These are phyloP conservation scores for Danio albolineatus DNA, from an alignment of 2,797 vertebrate genomes.

Conservation along the genomic window DNA sequence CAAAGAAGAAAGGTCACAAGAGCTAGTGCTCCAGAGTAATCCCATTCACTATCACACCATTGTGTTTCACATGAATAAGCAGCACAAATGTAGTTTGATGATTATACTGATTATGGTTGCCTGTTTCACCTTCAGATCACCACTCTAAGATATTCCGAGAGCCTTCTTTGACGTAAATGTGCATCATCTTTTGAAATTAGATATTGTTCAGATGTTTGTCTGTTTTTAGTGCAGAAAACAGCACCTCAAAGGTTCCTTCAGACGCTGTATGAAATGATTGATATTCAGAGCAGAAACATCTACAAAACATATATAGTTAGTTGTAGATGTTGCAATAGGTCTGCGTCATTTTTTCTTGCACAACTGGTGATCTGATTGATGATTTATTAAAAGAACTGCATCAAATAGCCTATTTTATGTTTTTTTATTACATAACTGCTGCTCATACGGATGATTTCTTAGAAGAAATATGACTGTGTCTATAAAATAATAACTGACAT, in stretches of 20 bases:
- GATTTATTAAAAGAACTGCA: too few relatives aligned
- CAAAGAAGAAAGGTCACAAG: neutral
- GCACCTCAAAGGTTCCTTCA: neutral
- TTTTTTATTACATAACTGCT: too few relatives aligned
- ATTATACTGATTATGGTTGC: neutral
- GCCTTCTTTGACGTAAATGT: neutral
- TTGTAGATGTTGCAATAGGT: neutral
- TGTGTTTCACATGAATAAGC: neutral
- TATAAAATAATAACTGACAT: too few relatives aligned
- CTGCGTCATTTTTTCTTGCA: neutral
- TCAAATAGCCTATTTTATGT: too few relatives aligned
- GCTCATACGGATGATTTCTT: too few relatives aligned
- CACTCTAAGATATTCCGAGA: neutral
- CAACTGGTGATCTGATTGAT: neutral
- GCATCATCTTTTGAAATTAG: neutral
- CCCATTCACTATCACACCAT: neutral
- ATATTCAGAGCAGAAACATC: neutral
- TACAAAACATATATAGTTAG: neutral
- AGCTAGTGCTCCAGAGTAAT: neutral
- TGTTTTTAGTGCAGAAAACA: neutral
- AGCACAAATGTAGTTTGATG: slow-evolving; percentile 1
- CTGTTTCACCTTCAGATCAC: slow-evolving; percentile 6
- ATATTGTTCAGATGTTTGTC: neutral
- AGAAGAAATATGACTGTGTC: too few relatives aligned
- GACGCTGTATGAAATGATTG: neutral